phyloP scores from a whole-genome alignment of 2,797 vertebrate genomes.

The Danio kyathit region DNA sequence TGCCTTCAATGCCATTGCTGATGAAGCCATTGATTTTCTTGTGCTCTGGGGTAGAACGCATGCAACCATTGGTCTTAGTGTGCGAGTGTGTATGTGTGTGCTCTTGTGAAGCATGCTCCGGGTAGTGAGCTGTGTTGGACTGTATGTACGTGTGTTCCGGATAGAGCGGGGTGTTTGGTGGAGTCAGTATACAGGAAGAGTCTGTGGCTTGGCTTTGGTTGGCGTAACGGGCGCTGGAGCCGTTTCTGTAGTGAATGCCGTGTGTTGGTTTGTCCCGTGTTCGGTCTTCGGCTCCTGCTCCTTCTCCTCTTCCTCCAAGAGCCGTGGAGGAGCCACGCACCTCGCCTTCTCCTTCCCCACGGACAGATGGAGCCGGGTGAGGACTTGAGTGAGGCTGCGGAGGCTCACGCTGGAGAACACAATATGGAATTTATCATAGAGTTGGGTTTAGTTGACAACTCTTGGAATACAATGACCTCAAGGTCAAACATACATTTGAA shows the following conservation, averaged over 20 bases:
- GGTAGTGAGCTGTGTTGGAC: slow-evolving; percentile 43
- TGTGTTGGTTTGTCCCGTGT: slow-evolving; percentile 70
- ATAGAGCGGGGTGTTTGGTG: slow-evolving; percentile 88
- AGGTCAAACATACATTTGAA: neutral
- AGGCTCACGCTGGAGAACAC: slow-evolving; percentile 73
- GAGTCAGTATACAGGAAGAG: slow-evolving; percentile 88
- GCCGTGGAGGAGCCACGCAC: slow-evolving; percentile 24
- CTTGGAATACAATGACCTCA: neutral
- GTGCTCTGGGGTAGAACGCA: slow-evolving; percentile 67
- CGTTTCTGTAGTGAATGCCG: slow-evolving; percentile 74
- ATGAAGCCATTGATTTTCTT: slow-evolving; percentile 78
- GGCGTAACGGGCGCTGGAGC: slow-evolving; percentile 54
- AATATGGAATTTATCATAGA: neutral
- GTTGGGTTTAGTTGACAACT: neutral
- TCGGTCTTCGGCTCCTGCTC: slow-evolving; percentile 64
- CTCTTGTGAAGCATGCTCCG: slow-evolving; percentile 46
- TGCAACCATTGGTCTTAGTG: slow-evolving; percentile 46
- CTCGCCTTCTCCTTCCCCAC: slow-evolving; percentile 52
- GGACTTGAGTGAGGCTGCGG: slow-evolving; percentile 74
- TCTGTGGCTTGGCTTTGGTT: slow-evolving; percentile 73
- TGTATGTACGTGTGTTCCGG: slow-evolving; percentile 68
- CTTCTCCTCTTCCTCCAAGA: slow-evolving; percentile 61
- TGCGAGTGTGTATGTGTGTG: slow-evolving; percentile 48
- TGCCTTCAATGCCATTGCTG: slow-evolving; percentile 84
- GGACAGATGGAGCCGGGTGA: slow-evolving; percentile 46